These are phyloP conservation scores for Nomada goodeniana DNA, from an alignment of 2,888 invertebrate species.

Conservation along the genomic window DNA sequence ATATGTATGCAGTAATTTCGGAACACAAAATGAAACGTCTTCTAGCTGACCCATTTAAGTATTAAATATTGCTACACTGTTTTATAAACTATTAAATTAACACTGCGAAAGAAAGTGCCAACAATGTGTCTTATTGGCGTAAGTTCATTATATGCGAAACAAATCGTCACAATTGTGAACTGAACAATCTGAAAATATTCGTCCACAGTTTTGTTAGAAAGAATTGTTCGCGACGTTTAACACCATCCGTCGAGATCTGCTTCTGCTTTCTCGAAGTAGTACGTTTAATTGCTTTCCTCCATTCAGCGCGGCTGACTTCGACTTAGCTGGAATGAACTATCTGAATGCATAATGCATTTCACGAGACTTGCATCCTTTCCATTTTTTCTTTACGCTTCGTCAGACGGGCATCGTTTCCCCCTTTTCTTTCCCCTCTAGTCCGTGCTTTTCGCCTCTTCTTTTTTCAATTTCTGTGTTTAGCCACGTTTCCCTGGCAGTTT, in stretches of 20 bases:
- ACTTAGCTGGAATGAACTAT: constrained; percentile 70
- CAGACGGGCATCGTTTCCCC: constrained; percentile 18
- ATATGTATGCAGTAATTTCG: too few relatives aligned
- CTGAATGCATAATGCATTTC: constrained; percentile 80
- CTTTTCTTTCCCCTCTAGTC: not conserved
- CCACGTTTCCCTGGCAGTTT: not conserved
- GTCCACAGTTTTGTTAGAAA: not conserved
- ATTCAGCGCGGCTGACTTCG: constrained; percentile 28
- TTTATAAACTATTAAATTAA: too few relatives aligned
- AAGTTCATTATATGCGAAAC: too few relatives aligned
- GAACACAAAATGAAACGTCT: too few relatives aligned
- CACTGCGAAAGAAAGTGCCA: too few relatives aligned
- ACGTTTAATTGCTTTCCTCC: constrained; percentile 73
- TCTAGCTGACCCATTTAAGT: too few relatives aligned
- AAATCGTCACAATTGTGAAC: not conserved
- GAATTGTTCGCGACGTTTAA: constrained; percentile 11
- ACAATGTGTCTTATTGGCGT: too few relatives aligned
- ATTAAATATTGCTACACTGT: too few relatives aligned
- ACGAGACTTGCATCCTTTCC: constrained; percentile 71
- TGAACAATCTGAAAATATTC: not conserved
- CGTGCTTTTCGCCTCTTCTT: not conserved
- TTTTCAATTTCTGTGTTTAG: not conserved
- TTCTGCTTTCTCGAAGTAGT: constrained; percentile 58
- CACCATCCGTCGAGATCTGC: constrained; percentile 61
- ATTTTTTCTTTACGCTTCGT: constrained; percentile 49